Evolutionary conservation across 2,113 vertebrate species (phyloP).

Genomic region (Corythornis cristatus): DNA sequence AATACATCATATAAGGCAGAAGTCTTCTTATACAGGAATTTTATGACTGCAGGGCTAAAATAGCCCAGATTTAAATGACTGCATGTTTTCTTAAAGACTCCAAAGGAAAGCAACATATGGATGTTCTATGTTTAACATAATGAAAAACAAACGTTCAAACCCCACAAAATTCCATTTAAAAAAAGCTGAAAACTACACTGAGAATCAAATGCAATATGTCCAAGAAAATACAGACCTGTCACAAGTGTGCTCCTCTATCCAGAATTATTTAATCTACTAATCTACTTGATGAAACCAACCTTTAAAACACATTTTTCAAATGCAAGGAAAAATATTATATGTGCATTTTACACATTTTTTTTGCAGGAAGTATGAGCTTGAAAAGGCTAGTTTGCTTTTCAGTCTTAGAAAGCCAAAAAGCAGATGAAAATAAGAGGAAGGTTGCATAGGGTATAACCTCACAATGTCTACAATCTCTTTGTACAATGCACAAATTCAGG

Average conservation of each 20-base stretch:
- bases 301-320: neutral
- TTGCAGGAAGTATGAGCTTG: neutral
- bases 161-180: constrained; percentile 49
- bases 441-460: neutral
- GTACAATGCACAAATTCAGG: neutral
- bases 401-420: neutral
- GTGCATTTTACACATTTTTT: neutral
- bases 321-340: neutral
- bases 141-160: constrained; percentile 60
- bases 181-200: constrained; percentile 48
- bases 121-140: constrained; percentile 61
- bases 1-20: constrained; percentile 1
- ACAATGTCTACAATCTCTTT: neutral
- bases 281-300: neutral
- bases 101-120: constrained; percentile 62
- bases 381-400: neutral
- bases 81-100: constrained; percentile 55
- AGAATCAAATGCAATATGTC: constrained; percentile 51
- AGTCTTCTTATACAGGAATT: constrained; percentile 20
- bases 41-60: constrained; percentile 55
- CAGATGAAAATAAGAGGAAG: neutral
- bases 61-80: constrained; percentile 59
- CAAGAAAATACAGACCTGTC: constrained; percentile 38
- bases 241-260: neutral
- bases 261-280: constrained; percentile 32